Percentiles rank a stretch among this genome's conserved stretches.
phyloP scores from a whole-genome alignment of 2,113 vertebrate species.

The Cyanoramphus novaezelandiae region DNA sequence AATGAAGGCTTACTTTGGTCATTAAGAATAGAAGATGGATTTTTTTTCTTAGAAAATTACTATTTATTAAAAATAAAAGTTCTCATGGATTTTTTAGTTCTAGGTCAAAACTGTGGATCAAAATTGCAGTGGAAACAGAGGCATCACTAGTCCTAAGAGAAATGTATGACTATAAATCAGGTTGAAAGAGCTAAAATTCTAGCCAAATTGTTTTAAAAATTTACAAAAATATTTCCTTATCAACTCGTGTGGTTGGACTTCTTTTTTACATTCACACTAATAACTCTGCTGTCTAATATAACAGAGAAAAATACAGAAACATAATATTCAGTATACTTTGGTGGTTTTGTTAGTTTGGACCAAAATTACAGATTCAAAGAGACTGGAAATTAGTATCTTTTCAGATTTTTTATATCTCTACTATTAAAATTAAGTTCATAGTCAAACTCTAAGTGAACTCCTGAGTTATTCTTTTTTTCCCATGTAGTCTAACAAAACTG shows the following conservation, averaged over 20 bases:
- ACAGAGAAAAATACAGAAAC: not conserved
- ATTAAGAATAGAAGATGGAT: not conserved
- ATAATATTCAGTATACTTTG: too few species aligned
- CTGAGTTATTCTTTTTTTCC: not conserved
- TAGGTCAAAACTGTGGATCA: not conserved
- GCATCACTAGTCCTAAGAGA: not conserved
- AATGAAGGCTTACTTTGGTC: not conserved
- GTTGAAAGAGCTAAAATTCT: not conserved
- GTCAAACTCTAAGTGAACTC: not conserved
- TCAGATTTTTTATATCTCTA: not conserved
- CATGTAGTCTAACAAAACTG: not conserved
- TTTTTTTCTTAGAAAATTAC: not conserved
- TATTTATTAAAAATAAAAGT: not conserved
- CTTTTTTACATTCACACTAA: not conserved
- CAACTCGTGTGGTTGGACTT: not conserved
- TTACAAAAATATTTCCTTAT: not conserved
- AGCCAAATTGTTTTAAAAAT: not conserved
- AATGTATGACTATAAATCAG: not conserved
- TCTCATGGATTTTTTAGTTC: not conserved
- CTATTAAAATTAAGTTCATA: not conserved
- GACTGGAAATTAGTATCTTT: not conserved
- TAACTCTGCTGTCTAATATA: not conserved
- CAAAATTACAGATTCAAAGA: not conserved
- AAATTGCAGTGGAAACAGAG: not conserved
- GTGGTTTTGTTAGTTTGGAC: not conserved